Percentiles rank a stretch among this genome's conserved stretches.
Evolutionary conservation across 2,113 vertebrate genomes (phyloP).

Genomic region (Ctenomys sociabilis): DNA sequence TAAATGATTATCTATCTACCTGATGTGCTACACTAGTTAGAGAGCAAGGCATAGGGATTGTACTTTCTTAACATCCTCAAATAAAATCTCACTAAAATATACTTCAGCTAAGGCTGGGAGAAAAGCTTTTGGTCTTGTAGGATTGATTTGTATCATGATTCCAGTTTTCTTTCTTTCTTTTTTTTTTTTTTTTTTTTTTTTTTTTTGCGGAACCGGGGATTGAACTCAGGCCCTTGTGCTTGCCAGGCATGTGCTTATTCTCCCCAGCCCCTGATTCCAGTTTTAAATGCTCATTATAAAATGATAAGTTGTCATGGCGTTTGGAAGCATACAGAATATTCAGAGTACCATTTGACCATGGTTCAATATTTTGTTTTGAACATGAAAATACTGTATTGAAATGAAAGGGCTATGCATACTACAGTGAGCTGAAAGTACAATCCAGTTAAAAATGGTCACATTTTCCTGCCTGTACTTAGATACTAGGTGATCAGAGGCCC

Average conservation of each 20-base stretch:
- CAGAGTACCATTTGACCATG: not conserved
- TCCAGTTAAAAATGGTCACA: not conserved
- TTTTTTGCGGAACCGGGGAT: too few relatives aligned
- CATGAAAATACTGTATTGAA: constrained; percentile 16
- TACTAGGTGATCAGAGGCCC: constrained; percentile 6
- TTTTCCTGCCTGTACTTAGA: constrained; percentile 39
- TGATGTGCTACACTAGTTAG: not conserved
- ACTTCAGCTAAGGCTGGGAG: not conserved
- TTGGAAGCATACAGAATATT: constrained; percentile 17
- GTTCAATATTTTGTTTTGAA: constrained; percentile 35
- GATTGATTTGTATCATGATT: constrained; percentile 40
- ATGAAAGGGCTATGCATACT: constrained; percentile 11
- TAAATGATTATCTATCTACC: constrained; percentile 26
- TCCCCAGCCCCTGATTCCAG: too few relatives aligned
- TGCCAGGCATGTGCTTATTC: too few relatives aligned
- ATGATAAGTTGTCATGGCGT: not conserved
- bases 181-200: too few relatives aligned
- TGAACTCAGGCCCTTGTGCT: too few relatives aligned
- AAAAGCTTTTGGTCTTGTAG: constrained; percentile 46
- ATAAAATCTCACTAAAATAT: constrained; percentile 52
- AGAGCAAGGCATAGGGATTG: not conserved
- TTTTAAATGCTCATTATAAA: constrained; percentile 58
- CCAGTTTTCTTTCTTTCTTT: too few relatives aligned
- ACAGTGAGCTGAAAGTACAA: not conserved
- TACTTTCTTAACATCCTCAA: constrained; percentile 35